These are phyloP conservation scores for Sceloporus undulatus DNA, from an alignment of 2,113 vertebrate genomes.

Conservation along the genomic window DNA sequence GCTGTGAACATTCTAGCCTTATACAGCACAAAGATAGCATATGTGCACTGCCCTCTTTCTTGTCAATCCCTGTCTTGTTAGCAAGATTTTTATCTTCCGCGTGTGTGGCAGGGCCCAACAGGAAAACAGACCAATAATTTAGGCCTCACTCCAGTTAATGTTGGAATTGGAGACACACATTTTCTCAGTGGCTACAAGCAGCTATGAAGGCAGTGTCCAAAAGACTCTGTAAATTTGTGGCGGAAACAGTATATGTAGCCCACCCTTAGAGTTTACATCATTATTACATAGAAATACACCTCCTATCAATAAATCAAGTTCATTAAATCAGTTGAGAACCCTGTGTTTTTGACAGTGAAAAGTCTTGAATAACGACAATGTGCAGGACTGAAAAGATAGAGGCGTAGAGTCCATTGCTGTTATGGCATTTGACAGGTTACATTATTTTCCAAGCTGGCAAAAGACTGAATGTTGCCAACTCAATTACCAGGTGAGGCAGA, in stretches of 20 bases:
- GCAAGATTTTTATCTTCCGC: slow-evolving; percentile 24
- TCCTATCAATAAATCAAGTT: slow-evolving; percentile 35
- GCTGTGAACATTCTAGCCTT: background rate
- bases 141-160: slow-evolving; percentile 15
- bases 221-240: slow-evolving; percentile 19
- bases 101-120: background rate
- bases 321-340: slow-evolving; percentile 33
- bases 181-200: background rate
- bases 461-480: slow-evolving; percentile 10
- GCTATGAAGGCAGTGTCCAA: slow-evolving; percentile 9
- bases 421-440: slow-evolving; percentile 28
- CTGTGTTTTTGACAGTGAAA: slow-evolving; percentile 37
- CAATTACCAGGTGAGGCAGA: background rate
- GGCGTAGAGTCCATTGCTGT: slow-evolving; percentile 15
- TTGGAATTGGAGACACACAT: slow-evolving; percentile 4
- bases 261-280: slow-evolving; percentile 38
- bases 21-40: background rate
- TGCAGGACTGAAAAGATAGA: slow-evolving; percentile 17
- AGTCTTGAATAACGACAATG: slow-evolving; percentile 38
- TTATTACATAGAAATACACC: slow-evolving; percentile 39
- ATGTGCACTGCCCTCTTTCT: background rate
- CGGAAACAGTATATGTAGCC: slow-evolving; percentile 2
- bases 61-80: slow-evolving; percentile 1
- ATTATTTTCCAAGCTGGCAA: slow-evolving; percentile 17
- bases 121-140: slow-evolving; percentile 15